Conservation (phyloP, 2,797 vertebrate genomes). For the Hydrolagus colliei region DNA sequence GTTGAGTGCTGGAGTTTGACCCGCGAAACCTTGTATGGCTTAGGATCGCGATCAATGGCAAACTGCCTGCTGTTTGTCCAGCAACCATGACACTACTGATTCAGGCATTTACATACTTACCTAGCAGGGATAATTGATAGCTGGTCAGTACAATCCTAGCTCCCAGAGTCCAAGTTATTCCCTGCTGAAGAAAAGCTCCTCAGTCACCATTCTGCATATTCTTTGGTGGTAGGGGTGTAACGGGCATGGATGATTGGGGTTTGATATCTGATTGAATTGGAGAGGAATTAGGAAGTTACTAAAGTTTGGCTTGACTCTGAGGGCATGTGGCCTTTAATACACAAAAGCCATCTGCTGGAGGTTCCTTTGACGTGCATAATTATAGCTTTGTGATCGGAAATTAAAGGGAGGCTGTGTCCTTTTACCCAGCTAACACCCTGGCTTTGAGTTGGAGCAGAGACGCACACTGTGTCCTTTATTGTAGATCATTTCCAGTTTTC, state of each 20-base stretch:
- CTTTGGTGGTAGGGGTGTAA: neutral
- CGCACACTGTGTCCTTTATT: neutral
- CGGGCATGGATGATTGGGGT: neutral
- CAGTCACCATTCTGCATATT: too few species aligned
- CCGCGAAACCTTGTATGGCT: too few species aligned
- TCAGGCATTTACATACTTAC: too few species aligned
- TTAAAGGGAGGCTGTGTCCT: neutral
- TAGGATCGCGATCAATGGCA: too few species aligned
- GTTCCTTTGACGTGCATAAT: neutral
- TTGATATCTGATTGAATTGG: neutral
- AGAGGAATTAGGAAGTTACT: neutral
- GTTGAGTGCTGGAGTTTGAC: too few species aligned
- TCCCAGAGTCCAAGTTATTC: too few species aligned
- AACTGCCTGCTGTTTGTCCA: too few species aligned
- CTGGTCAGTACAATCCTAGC: too few species aligned
- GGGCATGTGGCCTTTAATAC: slow-evolving; percentile 15
- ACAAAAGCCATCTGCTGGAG: slow-evolving; percentile 9
- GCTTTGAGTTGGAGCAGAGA: neutral
- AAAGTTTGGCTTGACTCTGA: neutral
- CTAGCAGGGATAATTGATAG: too few species aligned
- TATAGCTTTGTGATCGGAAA: neutral
- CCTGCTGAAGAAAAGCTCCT: too few species aligned
- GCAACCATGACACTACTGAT: too few species aligned
- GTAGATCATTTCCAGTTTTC: neutral
- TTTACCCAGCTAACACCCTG: neutral